A percentile compares a stretch with the other conserved stretches of the same genome.
Conservation (phyloP, 1,140 invertebrate species). For the roundworm (Caenorhabditis elegans) region DNA sequence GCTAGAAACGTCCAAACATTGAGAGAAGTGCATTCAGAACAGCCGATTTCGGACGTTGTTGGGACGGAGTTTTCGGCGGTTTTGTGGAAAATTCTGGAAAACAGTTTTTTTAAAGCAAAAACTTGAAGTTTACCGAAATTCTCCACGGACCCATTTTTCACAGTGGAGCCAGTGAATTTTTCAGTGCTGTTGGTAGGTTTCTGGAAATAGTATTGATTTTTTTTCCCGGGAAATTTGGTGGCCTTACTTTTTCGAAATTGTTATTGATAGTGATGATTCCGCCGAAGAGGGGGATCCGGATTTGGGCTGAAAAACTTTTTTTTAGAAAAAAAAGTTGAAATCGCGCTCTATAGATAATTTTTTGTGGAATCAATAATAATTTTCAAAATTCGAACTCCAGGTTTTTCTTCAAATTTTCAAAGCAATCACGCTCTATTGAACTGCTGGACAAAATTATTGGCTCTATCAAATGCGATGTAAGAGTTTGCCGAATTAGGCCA, state of each 20-base stretch:
- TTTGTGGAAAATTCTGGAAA: constrained; percentile 13
- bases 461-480: too few relatives aligned
- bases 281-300: neutral
- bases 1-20: constrained; percentile 6
- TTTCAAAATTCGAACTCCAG: too few relatives aligned
- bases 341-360: too few relatives aligned
- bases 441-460: too few relatives aligned
- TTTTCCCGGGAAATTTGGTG: neutral
- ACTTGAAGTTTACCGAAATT: neutral
- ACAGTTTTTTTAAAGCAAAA: neutral
- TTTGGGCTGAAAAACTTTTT: neutral
- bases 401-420: too few relatives aligned
- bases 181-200: neutral
- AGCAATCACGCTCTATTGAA: too few relatives aligned
- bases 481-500: too few relatives aligned
- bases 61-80: neutral
- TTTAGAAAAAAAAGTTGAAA: too few relatives aligned
- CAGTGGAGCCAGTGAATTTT: neutral
- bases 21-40: constrained; percentile 6
- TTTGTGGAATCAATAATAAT: too few relatives aligned
- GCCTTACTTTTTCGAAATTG: neutral
- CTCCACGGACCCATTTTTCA: neutral
- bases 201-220: neutral
- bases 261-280: neutral
- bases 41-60: neutral